Conservation (phyloP, 2,888 invertebrate genomes). For the Bombylius discolor region DNA sequence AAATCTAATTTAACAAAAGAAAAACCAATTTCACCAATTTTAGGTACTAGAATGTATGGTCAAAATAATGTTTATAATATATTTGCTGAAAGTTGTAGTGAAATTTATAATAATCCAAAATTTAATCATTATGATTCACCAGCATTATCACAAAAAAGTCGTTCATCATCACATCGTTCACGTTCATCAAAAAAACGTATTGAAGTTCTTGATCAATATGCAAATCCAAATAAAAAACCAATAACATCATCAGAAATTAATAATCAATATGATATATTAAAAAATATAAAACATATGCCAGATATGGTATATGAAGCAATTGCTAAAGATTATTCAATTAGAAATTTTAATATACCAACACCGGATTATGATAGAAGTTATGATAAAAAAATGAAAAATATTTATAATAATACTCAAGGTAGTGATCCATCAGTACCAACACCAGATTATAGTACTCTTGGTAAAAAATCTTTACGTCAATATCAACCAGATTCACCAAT, state of each 20-base stretch:
- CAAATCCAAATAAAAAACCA: conserved; percentile 20
- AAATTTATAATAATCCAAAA: conserved; percentile 36
- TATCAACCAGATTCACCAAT: conserved; percentile 36
- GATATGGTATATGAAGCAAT: conserved; percentile 57
- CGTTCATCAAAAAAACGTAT: conserved; percentile 23
- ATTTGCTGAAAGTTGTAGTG: conserved; percentile 12
- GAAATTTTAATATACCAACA: conserved; percentile 30
- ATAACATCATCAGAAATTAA: conserved; percentile 20
- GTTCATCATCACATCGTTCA: conserved; percentile 23
- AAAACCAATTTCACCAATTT: background rate
- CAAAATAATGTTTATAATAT: background rate
- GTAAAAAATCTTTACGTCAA: conserved; percentile 31
- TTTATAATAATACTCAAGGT: conserved; percentile 31
- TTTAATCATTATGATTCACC: conserved; percentile 33
- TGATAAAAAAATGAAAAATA: conserved; percentile 33
- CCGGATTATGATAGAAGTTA: conserved; percentile 37
- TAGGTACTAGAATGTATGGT: background rate
- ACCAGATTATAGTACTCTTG: conserved; percentile 36
- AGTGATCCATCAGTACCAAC: conserved; percentile 34
- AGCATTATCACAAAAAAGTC: conserved; percentile 12
- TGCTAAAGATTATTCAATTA: conserved; percentile 32
- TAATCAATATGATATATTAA: conserved; percentile 28
- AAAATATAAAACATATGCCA: conserved; percentile 38
- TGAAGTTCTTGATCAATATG: conserved; percentile 31
- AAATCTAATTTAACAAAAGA: background rate